Conservation (phyloP, 2,113 vertebrate species). For the Lophochroa leadbeateri region DNA sequence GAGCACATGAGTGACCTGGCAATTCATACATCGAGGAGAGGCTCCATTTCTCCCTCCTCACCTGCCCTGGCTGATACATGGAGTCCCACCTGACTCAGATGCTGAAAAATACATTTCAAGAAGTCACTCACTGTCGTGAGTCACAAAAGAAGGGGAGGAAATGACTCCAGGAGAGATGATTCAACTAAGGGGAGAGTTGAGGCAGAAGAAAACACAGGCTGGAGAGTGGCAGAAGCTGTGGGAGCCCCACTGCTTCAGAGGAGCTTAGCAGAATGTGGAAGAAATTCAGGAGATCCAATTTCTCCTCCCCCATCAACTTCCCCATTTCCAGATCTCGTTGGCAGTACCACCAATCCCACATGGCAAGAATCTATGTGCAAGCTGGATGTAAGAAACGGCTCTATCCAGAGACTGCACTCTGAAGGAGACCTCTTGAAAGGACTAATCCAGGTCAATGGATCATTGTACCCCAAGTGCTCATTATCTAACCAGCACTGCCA, state of each 20-base stretch:
- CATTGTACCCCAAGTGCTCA: background rate
- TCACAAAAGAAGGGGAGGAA: constrained; percentile 41
- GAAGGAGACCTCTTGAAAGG: background rate
- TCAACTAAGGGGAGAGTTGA: constrained; percentile 17
- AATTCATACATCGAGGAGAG: background rate
- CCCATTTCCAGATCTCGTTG: background rate
- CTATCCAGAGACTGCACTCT: background rate
- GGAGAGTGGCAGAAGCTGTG: background rate
- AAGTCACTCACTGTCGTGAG: constrained; percentile 24
- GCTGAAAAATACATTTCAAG: background rate
- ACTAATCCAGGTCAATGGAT: background rate
- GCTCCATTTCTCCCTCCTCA: background rate
- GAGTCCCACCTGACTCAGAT: constrained; percentile 36
- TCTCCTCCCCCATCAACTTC: background rate
- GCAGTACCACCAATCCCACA: background rate
- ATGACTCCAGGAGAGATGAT: constrained; percentile 24
- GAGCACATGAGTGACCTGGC: background rate
- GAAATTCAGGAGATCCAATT: background rate
- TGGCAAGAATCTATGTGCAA: background rate
- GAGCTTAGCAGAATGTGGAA: background rate
- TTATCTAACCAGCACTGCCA: background rate
- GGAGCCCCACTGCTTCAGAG: background rate
- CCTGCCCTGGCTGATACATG: background rate
- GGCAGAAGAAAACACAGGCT: constrained; percentile 3
- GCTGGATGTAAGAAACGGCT: background rate